Percentiles rank a stretch among this genome's conserved stretches.
Evolutionary conservation across 2,888 invertebrate species (phyloP).

Genomic region (Agapostemon virescens): DNA sequence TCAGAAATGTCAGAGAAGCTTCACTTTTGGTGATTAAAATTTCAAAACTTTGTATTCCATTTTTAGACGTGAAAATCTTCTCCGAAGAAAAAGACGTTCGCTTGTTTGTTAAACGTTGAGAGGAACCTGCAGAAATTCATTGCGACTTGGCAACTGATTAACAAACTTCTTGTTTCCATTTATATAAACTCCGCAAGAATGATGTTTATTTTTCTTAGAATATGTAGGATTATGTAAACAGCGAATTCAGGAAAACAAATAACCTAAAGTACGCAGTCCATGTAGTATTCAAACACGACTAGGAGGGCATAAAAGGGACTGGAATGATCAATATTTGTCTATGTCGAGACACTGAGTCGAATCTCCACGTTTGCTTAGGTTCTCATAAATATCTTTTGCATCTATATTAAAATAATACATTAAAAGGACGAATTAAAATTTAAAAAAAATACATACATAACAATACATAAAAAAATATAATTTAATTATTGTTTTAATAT

Average conservation of each 20-base stretch:
- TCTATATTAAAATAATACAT: not conserved
- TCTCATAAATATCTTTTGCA: not conserved
- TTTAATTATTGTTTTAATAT: too few species aligned
- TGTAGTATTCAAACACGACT: not conserved
- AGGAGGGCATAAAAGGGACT: not conserved
- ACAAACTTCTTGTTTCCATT: not conserved
- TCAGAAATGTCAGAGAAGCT: too few species aligned
- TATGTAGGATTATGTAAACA: not conserved
- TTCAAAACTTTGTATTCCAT: too few species aligned
- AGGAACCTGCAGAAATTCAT: not conserved
- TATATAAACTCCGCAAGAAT: not conserved
- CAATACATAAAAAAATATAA: too few species aligned
- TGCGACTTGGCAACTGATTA: not conserved
- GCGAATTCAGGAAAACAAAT: not conserved
- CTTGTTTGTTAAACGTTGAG: too few species aligned
- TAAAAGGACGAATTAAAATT: not conserved
- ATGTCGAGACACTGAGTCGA: not conserved
- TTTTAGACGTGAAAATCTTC: too few species aligned
- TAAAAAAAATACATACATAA: too few species aligned
- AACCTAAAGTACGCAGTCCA: not conserved
- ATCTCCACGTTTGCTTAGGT: not conserved
- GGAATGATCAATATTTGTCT: slow-evolving; percentile 4
- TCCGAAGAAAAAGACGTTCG: too few species aligned
- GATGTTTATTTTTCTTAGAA: not conserved
- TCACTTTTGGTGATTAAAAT: too few species aligned